phyloP scores from a whole-genome alignment of 2,888 invertebrate species.

The Nephrotoma guestfalica region DNA sequence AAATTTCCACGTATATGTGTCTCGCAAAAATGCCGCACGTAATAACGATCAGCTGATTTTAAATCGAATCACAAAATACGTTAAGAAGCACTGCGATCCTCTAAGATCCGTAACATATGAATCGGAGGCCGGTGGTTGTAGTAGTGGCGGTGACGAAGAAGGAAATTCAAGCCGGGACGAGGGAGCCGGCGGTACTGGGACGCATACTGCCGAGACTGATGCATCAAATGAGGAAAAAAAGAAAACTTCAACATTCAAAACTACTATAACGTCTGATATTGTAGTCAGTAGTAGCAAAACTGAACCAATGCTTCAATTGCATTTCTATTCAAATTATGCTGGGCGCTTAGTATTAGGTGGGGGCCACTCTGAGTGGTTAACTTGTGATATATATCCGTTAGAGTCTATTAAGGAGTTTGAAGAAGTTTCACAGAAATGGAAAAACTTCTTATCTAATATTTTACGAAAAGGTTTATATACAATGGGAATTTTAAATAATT shows the following conservation, averaged over 20 bases:
- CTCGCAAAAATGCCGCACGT: not conserved
- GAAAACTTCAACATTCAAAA: not conserved
- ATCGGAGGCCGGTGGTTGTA: not conserved
- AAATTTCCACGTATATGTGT: not conserved
- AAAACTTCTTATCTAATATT: conserved; percentile 57
- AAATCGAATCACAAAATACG: not conserved
- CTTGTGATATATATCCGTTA: conserved; percentile 51
- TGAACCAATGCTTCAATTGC: conserved; percentile 58
- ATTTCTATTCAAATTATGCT: conserved; percentile 69
- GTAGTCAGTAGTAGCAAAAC: not conserved
- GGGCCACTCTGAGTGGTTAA: conserved; percentile 27
- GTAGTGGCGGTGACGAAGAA: not conserved
- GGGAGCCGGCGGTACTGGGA: not conserved
- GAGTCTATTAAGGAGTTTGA: conserved; percentile 83
- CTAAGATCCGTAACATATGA: not conserved
- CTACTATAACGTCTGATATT: not conserved
- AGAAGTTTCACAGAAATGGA: conserved; percentile 60
- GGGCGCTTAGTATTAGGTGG: conserved; percentile 45
- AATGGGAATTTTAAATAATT: not conserved
- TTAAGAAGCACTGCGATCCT: not conserved
- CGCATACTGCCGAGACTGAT: not conserved
- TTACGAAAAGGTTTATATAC: conserved; percentile 42
- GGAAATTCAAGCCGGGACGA: not conserved
- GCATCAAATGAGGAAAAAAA: not conserved
- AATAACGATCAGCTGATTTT: conserved; percentile 3